phyloP scores from a whole-genome alignment of 2,888 invertebrate species.

The Matsumyia berberina region DNA sequence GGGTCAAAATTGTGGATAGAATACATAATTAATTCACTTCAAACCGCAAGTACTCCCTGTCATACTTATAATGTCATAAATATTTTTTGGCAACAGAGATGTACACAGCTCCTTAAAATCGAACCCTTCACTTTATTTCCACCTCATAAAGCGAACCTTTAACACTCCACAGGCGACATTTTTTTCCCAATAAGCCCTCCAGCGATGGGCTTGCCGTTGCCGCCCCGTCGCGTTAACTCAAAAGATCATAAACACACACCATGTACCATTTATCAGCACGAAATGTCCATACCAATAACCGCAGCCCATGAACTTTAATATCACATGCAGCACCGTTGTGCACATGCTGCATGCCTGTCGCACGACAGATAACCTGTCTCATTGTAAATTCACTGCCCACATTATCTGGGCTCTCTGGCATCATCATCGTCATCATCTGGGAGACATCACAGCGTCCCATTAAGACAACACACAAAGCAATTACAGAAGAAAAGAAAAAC shows the following conservation, averaged over 20 bases:
- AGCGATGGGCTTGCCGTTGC: background rate
- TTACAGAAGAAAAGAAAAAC: conserved; percentile 49
- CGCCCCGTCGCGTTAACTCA: conserved; percentile 5
- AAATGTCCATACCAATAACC: conserved; percentile 15
- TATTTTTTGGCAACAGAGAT: background rate
- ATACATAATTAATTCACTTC: too few relatives aligned
- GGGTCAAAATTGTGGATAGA: too few relatives aligned
- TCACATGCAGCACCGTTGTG: conserved; percentile 52
- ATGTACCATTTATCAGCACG: conserved; percentile 26
- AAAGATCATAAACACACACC: conserved; percentile 51
- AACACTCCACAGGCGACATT: conserved; percentile 20
- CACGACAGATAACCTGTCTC: conserved; percentile 62
- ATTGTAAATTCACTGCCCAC: conserved; percentile 66
- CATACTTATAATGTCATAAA: conserved; percentile 2
- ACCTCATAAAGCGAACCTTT: conserved; percentile 25
- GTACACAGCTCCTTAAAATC: background rate
- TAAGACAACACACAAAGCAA: conserved; percentile 44
- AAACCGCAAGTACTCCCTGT: too few relatives aligned
- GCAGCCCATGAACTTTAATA: conserved; percentile 61
- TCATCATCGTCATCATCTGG: conserved; percentile 30
- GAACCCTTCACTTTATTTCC: conserved; percentile 2
- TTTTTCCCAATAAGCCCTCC: background rate
- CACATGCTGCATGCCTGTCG: conserved; percentile 53
- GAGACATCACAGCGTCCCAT: conserved; percentile 47
- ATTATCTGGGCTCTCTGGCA: background rate